Base-by-base conservation (phyloP, 1,140 invertebrate species). In the Samia ricini region DNA sequence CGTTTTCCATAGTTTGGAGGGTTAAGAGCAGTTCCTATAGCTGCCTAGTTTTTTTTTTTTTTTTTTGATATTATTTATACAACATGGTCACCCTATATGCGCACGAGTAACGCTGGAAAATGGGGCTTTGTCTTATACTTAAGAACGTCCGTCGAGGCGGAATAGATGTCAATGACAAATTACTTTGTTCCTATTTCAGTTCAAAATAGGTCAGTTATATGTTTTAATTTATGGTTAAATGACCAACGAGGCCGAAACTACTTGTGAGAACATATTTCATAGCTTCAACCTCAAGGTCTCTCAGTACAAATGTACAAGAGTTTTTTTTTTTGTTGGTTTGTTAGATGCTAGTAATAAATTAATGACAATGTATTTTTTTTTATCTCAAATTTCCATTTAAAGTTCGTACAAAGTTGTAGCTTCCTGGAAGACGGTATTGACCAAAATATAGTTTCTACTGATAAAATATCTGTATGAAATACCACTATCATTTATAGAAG, bases 151-250 rank as follows among this genome's bases (percentile, higher is more conserved):
- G 12, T 1, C 6, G 26, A 49, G 58, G 50, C 63, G 52, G 54
- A 57, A 60, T 51, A 33, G 8, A 20, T 49, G 57, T 33, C 56
- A 59, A 48, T 59, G 63, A 55, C 50, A 64, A 64, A 60, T 48
- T 18, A 8, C 48, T 23, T 52, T 23, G 56, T 42, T 42, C 12
- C 33, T 42, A 42, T 56, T 58, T 57, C 18, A 57, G 26, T 58
- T 51, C 33, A 59, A 64, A 64, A 64, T 56, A 57, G 42, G 55
- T 33, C 21, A 36, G 7, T 36, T 52, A 50, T 36, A 42, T 19
- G 50, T 26, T 29, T 59, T 57, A 51, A 56, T 63, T 63, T 63
- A 57, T 63, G 55, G 19, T 20, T 48, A 56, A 51, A 23, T 50
- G 23, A 62, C 24, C 50, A 52, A 36, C 18, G 49, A 49, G 36